Conservation (phyloP, 2,888 invertebrate genomes). For the Diadegma fenestrale region DNA sequence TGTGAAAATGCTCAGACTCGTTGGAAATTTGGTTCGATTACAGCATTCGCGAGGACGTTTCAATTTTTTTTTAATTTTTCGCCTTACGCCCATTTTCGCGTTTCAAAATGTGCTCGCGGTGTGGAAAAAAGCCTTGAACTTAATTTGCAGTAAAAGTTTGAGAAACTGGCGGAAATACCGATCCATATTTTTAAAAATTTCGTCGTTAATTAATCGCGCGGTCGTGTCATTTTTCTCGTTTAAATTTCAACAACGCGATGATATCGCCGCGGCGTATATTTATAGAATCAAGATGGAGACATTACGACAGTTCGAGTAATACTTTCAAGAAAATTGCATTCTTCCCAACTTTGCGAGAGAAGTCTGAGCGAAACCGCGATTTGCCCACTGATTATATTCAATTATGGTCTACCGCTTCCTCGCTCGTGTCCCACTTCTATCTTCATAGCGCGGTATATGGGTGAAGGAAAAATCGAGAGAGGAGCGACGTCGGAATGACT, state of each 20-base stretch:
- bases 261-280: neutral
- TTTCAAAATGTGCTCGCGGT: neutral
- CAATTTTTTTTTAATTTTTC: neutral
- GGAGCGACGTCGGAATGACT: conserved; percentile 10
- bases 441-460: conserved; percentile 21
- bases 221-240: conserved; percentile 16
- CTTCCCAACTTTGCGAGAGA: conserved; percentile 24
- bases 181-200: neutral
- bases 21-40: neutral
- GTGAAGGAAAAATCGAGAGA: conserved; percentile 11
- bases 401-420: conserved; percentile 53
- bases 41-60: neutral
- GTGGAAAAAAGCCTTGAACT: neutral
- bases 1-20: neutral
- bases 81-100: neutral
- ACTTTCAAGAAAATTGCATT: conserved; percentile 53
- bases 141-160: neutral
- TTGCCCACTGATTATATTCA: conserved; percentile 65
- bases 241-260: conserved; percentile 7
- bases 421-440: conserved; percentile 50
- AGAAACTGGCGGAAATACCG: neutral
- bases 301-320: conserved; percentile 42
- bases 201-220: conserved; percentile 11
- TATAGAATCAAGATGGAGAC: conserved; percentile 4
- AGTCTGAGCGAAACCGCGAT: conserved; percentile 50